These are phyloP conservation scores for Augochlora pura DNA, from an alignment of 1,140 invertebrate genomes.

Conservation along the genomic window DNA sequence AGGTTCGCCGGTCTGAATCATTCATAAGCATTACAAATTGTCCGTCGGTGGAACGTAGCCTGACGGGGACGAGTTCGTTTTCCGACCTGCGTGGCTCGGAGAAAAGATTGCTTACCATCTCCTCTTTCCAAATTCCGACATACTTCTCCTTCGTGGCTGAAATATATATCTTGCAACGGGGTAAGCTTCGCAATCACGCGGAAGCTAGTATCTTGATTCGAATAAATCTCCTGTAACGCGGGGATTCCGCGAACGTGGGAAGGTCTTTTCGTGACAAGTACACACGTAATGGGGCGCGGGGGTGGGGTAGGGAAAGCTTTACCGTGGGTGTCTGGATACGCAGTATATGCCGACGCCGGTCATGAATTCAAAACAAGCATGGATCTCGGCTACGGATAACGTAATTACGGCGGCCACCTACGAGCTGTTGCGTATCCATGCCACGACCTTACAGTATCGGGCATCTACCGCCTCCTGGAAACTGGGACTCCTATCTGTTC, in stretches of 20 bases:
- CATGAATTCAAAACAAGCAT: constrained; percentile 63
- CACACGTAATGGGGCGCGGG: constrained; percentile 60
- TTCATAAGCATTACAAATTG: constrained; percentile 33
- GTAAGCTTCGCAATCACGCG: constrained; percentile 61
- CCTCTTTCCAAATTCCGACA: constrained; percentile 44
- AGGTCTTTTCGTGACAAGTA: constrained; percentile 60
- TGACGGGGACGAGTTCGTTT: constrained; percentile 32
- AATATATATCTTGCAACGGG: constrained; percentile 65
- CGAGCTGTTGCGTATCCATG: constrained; percentile 17
- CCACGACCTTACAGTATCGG: constrained; percentile 35
- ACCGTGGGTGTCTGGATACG: constrained; percentile 37
- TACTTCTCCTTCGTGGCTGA: constrained; percentile 61
- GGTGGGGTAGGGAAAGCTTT: constrained; percentile 57
- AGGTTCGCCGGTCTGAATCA: constrained; percentile 13
- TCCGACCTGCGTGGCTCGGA: not conserved
- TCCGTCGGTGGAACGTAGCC: constrained; percentile 8
- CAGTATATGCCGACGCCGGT: constrained; percentile 32
- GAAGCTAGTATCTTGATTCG: constrained; percentile 66
- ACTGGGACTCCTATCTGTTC: no score
- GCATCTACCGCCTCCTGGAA: not conserved
- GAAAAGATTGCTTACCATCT: constrained; percentile 22
- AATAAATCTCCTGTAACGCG: constrained; percentile 70
- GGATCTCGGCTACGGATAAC: constrained; percentile 36
- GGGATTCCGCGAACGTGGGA: constrained; percentile 41
- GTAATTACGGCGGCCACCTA: constrained; percentile 50